Evolutionary conservation across 92 coral and sea anemone genomes (phyloP).

Genomic region (Micromussa lordhowensis): DNA sequence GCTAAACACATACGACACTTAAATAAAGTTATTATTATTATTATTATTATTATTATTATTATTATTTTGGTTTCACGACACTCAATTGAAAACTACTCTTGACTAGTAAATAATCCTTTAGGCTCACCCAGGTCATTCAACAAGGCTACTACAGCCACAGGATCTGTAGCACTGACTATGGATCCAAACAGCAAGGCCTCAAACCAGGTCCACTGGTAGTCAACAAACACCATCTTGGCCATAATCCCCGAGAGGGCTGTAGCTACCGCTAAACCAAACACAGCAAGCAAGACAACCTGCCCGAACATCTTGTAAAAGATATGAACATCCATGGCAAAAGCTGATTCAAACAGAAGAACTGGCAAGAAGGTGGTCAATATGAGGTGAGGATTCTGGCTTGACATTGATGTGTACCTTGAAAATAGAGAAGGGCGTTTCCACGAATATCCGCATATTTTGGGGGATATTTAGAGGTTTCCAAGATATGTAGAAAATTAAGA

Average conservation of each 20-base stretch:
- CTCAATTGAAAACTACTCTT: too few relatives aligned
- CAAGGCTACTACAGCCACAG: conserved; percentile 97
- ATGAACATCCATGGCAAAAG: conserved; percentile 99
- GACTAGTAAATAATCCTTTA: not conserved
- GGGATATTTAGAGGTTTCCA: too few relatives aligned
- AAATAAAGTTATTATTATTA: too few relatives aligned
- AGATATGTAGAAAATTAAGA: too few relatives aligned
- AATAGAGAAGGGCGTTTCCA: not conserved
- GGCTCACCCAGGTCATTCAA: conserved; percentile 89
- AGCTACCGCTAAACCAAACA: conserved; percentile 88
- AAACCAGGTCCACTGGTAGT: conserved; percentile 95
- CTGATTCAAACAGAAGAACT: conserved; percentile 97
- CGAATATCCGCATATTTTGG: too few relatives aligned
- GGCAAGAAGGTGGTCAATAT: conserved; percentile 96
- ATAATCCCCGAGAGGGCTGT: conserved; percentile 88
- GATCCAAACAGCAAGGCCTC: conserved; percentile 94
- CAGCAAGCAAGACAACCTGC: conserved; percentile 91
- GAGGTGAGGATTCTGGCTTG: conserved; percentile 92
- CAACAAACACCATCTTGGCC: conserved; percentile 94
- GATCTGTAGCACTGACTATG: conserved; percentile 97
- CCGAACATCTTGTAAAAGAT: conserved; percentile 96
- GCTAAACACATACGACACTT: too few relatives aligned
- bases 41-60: too few relatives aligned
- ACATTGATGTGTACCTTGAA: conserved; percentile 87
- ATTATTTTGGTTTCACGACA: too few relatives aligned